Percentiles rank a stretch among this genome's conserved stretches.
phyloP scores from a whole-genome alignment of 2,888 invertebrate genomes.

The Globia sparganii region DNA sequence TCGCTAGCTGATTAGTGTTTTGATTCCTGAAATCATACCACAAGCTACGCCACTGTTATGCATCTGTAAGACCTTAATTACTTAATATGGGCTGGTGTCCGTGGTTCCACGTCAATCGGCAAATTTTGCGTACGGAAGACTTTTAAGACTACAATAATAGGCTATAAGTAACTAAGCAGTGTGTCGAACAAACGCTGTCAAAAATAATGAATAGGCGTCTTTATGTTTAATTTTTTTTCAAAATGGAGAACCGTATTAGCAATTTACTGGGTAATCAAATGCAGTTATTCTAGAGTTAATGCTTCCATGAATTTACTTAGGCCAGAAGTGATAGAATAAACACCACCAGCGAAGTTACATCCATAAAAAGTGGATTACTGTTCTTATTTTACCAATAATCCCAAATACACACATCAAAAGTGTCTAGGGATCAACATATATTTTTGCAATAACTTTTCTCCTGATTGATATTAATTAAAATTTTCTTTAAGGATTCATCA shows the following conservation, averaged over 20 bases:
- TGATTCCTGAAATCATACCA: background rate
- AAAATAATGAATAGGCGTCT: background rate
- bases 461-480: too few relatives aligned
- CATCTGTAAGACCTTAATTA: background rate
- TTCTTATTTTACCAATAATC: constrained; percentile 5
- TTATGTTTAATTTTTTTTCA: background rate
- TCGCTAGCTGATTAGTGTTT: constrained; percentile 15
- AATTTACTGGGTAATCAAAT: background rate
- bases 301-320: constrained; percentile 13
- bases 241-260: background rate
- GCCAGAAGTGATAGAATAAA: background rate
- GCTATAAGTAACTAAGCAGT: background rate
- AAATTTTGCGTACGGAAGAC: background rate
- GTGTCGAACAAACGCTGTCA: background rate
- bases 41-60: background rate
- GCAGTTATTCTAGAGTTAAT: background rate
- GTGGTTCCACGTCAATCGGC: background rate
- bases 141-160: background rate
- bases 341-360: constrained; percentile 2
- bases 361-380: background rate
- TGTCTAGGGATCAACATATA: too few relatives aligned
- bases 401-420: too few relatives aligned
- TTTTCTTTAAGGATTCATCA: too few relatives aligned
- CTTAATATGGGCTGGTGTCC: background rate
- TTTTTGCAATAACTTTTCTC: too few relatives aligned